Evolutionary conservation across 2,113 vertebrate species (phyloP), one percentile per base, ranked within the genome.

Genomic region (Bothrops jararaca): DNA sequence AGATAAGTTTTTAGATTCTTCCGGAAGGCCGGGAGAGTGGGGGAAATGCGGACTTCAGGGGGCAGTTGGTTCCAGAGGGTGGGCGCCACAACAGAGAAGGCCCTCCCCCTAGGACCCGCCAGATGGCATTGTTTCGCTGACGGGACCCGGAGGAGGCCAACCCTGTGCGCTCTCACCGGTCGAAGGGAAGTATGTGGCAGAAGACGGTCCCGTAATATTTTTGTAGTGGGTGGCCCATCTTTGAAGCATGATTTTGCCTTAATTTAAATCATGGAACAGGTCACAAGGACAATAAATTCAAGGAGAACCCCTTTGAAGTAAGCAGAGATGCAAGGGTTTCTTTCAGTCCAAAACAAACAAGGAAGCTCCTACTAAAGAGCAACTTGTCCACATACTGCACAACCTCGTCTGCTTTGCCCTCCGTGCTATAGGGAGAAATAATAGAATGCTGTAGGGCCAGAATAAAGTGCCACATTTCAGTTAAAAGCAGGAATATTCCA

Each of bases 311-410:
- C 50, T 42, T 24, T 29, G 10, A 18, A 64, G 12, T 34, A 53
- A 54, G 23, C 34, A 48, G 12, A 1, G 0, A 7, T 48, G 95
- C 92, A 92, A 74, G 58, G 85, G 69, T 90, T 24, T 18, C 29
- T 64, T 29, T 90, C 80, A 89, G 1, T 90, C 15, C 60, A 74
- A 91, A 93, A 90, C 9, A 91, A 93, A 88, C 54, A 88, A 90
- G 24, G 57, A 92, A 52, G 5, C 56, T 64, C 48, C 90, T 56
- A 80, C 0, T 4, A n/a, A 0, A 2, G 60, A 86, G 90, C 92
- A 93, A 26, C 34, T 42, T 80, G 34, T 22, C 39, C 20, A 20
- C n/a, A 39, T 42, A 22, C 18, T 22, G 34, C 34, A 22, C 34
- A 80, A 9, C 34, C 18, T 22, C 6, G 0, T 18, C 74, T 42